A percentile compares a stretch with the other conserved stretches of the same genome.
Evolutionary conservation across 2,888 invertebrate species (phyloP).

Genomic region (Oscheius sp.): DNA sequence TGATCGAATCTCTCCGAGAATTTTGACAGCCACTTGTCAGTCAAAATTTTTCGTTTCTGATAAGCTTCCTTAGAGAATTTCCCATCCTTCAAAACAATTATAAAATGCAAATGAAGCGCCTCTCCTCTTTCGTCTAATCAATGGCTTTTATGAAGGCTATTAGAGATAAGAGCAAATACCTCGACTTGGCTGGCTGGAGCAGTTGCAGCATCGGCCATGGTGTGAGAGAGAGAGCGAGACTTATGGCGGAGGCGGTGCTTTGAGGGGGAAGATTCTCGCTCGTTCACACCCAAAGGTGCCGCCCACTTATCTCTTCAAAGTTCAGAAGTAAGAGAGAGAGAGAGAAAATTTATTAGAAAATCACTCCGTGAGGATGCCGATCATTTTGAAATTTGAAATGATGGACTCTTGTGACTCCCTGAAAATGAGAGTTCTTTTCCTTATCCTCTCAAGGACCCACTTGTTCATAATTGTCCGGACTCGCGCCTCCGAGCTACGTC

Average conservation of each 20-base stretch:
- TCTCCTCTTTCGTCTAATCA: too few species aligned
- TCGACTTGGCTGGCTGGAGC: too few species aligned
- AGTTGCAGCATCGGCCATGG: slow-evolving; percentile 10
- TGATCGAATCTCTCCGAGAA: too few species aligned
- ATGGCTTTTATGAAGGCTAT: too few species aligned
- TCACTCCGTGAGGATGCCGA: slow-evolving; percentile 40
- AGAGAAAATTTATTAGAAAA: neutral
- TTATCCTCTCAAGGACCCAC: neutral
- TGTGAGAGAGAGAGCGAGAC: neutral
- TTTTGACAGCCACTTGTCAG: too few species aligned
- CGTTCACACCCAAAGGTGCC: neutral
- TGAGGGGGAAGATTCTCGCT: slow-evolving; percentile 3
- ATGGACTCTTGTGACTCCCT: slow-evolving; percentile 45
- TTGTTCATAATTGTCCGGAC: slow-evolving; percentile 29
- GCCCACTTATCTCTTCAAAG: neutral
- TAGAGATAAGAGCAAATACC: too few species aligned
- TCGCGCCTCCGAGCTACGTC: slow-evolving; percentile 18
- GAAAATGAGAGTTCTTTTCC: neutral
- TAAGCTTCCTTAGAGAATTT: too few species aligned
- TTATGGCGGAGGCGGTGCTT: slow-evolving; percentile 18
- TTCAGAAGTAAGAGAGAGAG: neutral
- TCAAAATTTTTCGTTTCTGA: too few species aligned
- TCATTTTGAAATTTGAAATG: slow-evolving; percentile 49
- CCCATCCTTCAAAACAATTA: too few species aligned
- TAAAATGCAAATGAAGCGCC: too few species aligned